Evolutionary conservation across 1,140 invertebrate species (phyloP), one percentile per base, ranked within the genome.

Genomic region (Pseudachorutes palmiensis): DNA sequence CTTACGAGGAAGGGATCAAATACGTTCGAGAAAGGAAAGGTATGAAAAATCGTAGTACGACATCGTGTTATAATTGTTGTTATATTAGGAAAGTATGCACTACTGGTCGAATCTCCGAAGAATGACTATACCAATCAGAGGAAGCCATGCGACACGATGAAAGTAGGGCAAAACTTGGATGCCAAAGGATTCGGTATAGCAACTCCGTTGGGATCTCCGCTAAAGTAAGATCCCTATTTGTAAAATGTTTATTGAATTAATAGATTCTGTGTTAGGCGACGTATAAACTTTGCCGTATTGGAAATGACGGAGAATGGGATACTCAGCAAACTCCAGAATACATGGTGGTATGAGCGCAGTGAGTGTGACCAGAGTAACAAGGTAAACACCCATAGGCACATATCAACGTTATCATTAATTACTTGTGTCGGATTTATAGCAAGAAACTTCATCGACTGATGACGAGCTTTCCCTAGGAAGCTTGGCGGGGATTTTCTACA

Each of bases 41-140:
- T 62, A 29, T 60, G 31, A 12, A 45, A 12, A 62, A 33, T 33
- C 19, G 33, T 36, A 2, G 3, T 36, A 12, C 41, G n/a, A 45
- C 22, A 36, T 62, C 19, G 33, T 31, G 29, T 14, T 61, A 14
- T 30, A 9, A 5, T 61, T 61, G 55, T 14, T 33, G 9, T 49
- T 49, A 30, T 32, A 61, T 1, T 33, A 72, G 70, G 72, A 24
- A 83, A 86, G 75, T 87, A 87, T 76, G 86, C 86, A 22, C 84
- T 85, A 73, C 77, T 87, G 9, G 75, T 87, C 24, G 86, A 87
- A 76, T 85, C 84, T 5, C 83, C 84, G 9, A 81, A 81, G 64
- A 86, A 87, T 71, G 86, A 87, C 74, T 87, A 86, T 74, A 79
- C 82, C 57, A 87, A 86, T 76, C 85, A 84, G 70, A 75, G 82